These are phyloP conservation scores for Galeruca laticollis DNA, from an alignment of 2,888 invertebrate species.

Conservation along the genomic window DNA sequence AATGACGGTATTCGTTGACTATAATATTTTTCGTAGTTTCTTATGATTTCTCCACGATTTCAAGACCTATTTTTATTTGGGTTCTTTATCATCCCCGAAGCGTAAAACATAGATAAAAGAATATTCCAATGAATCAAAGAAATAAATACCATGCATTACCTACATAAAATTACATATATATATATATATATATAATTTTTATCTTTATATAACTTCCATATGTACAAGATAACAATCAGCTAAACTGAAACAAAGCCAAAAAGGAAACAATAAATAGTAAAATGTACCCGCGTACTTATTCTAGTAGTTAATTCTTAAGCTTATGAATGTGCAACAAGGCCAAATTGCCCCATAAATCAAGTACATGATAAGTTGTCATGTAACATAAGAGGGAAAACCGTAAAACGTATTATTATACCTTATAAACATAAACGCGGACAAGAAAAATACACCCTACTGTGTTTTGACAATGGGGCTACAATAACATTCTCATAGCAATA, in stretches of 20 bases:
- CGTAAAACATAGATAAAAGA: neutral
- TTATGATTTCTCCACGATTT: too few species aligned
- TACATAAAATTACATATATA: neutral
- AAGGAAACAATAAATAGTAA: slow-evolving; percentile 36
- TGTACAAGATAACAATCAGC: slow-evolving; percentile 22
- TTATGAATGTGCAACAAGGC: slow-evolving; percentile 34
- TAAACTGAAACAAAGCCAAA: slow-evolving; percentile 28
- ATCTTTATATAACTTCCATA: slow-evolving; percentile 12
- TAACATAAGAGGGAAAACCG: slow-evolving; percentile 44
- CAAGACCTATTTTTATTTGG: too few species aligned
- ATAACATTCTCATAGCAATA: slow-evolving; percentile 60
- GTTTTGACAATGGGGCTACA: slow-evolving; percentile 56
- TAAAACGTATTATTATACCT: slow-evolving; percentile 46
- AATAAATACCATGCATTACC: neutral
- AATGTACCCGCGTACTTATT: slow-evolving; percentile 20
- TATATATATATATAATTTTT: too few species aligned
- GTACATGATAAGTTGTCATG: slow-evolving; percentile 42
- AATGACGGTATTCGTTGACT: too few species aligned
- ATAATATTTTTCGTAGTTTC: too few species aligned
- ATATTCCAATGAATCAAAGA: neutral
- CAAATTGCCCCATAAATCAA: slow-evolving; percentile 43
- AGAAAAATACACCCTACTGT: slow-evolving; percentile 50
- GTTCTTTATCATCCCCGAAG: too few species aligned
- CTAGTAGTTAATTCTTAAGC: slow-evolving; percentile 25
- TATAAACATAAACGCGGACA: slow-evolving; percentile 47